Evolutionary conservation across 2,888 invertebrate genomes (phyloP), one percentile per base, ranked within the genome.

Genomic region (Drosophila mimica): DNA sequence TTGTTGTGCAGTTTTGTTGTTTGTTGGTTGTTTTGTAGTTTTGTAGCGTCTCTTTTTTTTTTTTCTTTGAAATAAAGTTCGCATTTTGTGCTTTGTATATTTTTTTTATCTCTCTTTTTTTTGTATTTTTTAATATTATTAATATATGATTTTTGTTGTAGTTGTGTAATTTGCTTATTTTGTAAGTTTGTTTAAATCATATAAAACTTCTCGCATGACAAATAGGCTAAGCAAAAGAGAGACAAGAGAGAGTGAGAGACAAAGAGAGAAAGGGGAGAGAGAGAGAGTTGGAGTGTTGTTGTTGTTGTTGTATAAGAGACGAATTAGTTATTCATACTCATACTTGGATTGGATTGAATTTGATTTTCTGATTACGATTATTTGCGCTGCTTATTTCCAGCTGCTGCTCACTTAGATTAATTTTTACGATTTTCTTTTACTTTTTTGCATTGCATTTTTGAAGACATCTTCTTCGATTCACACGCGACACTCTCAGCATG

Each of bases 21-120:
- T 46, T 46, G 43, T 46, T 46, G 70, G 65, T 52, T 76, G 69
- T 73, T 75, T 71, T 54, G 49, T 69, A 30, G 63, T 67, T 70
- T 81, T 81, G 79, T 78, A 79, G 28, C 79, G 79, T 79, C 80
- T 69, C 67, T 74, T 70, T 31, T 70, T 31, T 31, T 70, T 31
- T 43, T 36, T 28, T 43, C 36, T 70, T 70, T 30, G 38, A 88
- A 88, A 89, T 88, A 88, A 88, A 88, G 89, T 88, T 88, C 87
- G 80, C 87, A 87, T 67, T 79, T 82, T 76, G 73, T 67, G 74
- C 71, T 74, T 74, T 57, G 61, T 77, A 66, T 78, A 68, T 73
- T 80, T 76, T 76, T 83, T 83, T 81, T 83, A 78, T 81, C 81
- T 88, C 84, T 81, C 81, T 76, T 84, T 75, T 25, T 25, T 79